Base-by-base conservation (phyloP, 2,113 vertebrate species). In the Rhynchomys soricoides region DNA sequence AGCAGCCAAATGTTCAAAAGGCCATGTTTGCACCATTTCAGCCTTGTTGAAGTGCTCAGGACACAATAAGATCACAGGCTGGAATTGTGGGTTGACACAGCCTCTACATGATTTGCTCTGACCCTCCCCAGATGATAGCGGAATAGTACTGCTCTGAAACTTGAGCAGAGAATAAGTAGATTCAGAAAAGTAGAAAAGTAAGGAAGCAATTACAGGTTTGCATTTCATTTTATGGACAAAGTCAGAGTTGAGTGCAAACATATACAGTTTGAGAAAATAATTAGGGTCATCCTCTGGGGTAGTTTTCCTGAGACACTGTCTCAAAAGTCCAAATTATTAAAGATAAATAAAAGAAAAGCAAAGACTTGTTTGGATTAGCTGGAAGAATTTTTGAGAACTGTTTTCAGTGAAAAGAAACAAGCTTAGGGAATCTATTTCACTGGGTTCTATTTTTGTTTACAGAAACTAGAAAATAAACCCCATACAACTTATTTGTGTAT, bases 241-340 rank as follows among this genome's bases (percentile, higher is more conserved):
- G 78, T 66, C 62, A 59, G 85, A 92, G 48, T 86, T 94, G 64
- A 57, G 48, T 87, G 12, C 34, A 17, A 19, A 4, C n/a, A 79
- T 26, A 70, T 17, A 88, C 48, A 71, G 68, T 52, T 71, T 64
- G 78, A 97, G 75, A 94, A 93, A 93, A 93, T 83, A 95, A 93
- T 86, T 70, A 70, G 13, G 95, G 62, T 62, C 26, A 71, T 92
- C 22, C 26, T 93, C 62, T 48, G 5, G 55, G 50, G 62, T 26
- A 62, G 77, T 71, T 94, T 93, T 88, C 34, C 78, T 31, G 34
- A 55, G 34, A 59, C 34, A 81, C 16, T 88, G 22, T 26, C 31
- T 79, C 34, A 79, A 55, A 79, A 78, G 22, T 55, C 34, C 45
- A 86, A 48, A 68, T 68, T 48, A 37, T 24, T 34, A 86, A 86